phyloP scores from a whole-genome alignment of 2,888 invertebrate species.

The Leptopilina myrica region DNA sequence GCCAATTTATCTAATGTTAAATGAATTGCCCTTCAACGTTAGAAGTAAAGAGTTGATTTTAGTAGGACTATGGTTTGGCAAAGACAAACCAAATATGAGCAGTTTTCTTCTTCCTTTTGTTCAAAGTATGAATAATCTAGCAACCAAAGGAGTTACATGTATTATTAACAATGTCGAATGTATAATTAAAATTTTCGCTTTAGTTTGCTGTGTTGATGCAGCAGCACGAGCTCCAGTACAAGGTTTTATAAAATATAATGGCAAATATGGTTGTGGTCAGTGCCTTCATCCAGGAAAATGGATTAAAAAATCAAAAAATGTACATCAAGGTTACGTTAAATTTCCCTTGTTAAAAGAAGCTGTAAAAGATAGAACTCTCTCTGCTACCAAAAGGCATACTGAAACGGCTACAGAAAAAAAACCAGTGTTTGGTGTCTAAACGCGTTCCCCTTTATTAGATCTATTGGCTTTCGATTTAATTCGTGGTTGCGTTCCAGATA shows the following conservation, averaged over 20 bases:
- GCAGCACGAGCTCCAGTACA: slow-evolving; percentile 44
- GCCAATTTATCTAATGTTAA: slow-evolving; percentile 3
- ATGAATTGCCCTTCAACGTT: neutral
- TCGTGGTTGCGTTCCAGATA: slow-evolving; percentile 48
- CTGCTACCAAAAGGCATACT: slow-evolving; percentile 35
- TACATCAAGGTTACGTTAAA: slow-evolving; percentile 35
- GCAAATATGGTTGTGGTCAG: slow-evolving; percentile 44
- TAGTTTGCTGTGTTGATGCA: slow-evolving; percentile 48
- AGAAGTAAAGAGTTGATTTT: slow-evolving; percentile 41
- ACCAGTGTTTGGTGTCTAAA: slow-evolving; percentile 5
- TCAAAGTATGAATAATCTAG: slow-evolving; percentile 46
- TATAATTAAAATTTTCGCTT: slow-evolving; percentile 36
- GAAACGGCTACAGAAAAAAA: slow-evolving; percentile 23
- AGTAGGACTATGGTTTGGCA: slow-evolving; percentile 49
- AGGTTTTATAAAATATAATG: slow-evolving; percentile 46
- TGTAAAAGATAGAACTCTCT: slow-evolving; percentile 30
- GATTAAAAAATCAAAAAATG: slow-evolving; percentile 11
- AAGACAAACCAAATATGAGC: slow-evolving; percentile 51
- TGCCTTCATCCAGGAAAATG: slow-evolving; percentile 47
- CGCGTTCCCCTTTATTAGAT: slow-evolving; percentile 38
- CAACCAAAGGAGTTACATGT: slow-evolving; percentile 42
- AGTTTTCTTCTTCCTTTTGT: slow-evolving; percentile 48
- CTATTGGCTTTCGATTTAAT: slow-evolving; percentile 50
- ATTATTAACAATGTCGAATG: slow-evolving; percentile 27
- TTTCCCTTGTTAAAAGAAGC: slow-evolving; percentile 42